Evolutionary conservation across 2,888 invertebrate genomes (phyloP).

Genomic region (Bugula neritina): DNA sequence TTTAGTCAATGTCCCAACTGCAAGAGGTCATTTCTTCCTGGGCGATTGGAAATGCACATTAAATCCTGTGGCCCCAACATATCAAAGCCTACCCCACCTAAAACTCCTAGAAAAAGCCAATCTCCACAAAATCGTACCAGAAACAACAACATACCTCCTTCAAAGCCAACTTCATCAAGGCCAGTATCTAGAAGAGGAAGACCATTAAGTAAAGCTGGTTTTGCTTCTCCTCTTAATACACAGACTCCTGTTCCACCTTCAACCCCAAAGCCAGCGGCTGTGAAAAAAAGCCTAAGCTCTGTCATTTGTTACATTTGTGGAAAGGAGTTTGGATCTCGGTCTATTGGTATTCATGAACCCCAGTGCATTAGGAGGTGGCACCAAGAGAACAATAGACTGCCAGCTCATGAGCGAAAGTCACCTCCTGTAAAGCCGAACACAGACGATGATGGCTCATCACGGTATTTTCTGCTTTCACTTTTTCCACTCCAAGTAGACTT

Average conservation of each 20-base stretch:
- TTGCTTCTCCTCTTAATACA: no score
- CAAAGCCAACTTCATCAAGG: neutral
- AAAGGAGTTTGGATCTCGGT: conserved; percentile 62
- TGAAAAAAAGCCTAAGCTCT: conserved; percentile 42
- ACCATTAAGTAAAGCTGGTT: neutral
- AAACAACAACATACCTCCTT: conserved; percentile 1
- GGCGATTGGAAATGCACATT: conserved; percentile 15
- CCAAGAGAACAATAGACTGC: conserved; percentile 60
- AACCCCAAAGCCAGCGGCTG: neutral
- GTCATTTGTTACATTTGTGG: conserved; percentile 64
- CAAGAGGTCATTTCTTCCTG: conserved; percentile 20
- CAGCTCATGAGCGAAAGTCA: conserved; percentile 56
- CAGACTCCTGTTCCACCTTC: neutral
- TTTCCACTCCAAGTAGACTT: no score
- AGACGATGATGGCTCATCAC: neutral
- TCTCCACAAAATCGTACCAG: neutral
- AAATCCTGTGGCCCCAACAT: conserved; percentile 34
- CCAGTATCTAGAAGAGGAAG: neutral
- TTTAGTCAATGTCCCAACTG: conserved; percentile 20
- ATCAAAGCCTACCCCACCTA: conserved; percentile 6
- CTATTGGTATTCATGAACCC: conserved; percentile 64
- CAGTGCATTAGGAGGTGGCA: conserved; percentile 65
- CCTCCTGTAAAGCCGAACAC: conserved; percentile 60
- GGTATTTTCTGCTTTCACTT: no score
- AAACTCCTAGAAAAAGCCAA: neutral